Evolutionary conservation across 2,113 vertebrate genomes (phyloP).

Genomic region (Lepus americanus): DNA sequence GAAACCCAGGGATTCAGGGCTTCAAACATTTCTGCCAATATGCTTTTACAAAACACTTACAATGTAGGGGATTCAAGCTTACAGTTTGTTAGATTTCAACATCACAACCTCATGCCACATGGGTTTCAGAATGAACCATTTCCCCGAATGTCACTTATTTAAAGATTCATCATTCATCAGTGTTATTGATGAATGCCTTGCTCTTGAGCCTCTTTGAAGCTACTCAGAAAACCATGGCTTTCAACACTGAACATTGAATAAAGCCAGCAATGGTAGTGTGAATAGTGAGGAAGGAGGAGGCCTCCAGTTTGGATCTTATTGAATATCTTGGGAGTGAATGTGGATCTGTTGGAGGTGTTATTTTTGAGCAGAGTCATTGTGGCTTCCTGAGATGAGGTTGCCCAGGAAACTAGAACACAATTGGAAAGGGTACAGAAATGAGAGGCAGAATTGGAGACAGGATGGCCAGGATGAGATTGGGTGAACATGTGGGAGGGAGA

Average conservation of each 20-base stretch:
- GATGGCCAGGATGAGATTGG: neutral
- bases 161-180: neutral
- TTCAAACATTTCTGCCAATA: neutral
- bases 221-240: neutral
- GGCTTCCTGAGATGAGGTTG: constrained; percentile 46
- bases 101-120: neutral
- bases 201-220: neutral
- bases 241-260: neutral
- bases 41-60: neutral
- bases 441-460: neutral
- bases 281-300: neutral
- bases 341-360: neutral
- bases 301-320: neutral
- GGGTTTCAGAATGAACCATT: neutral
- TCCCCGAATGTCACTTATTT: neutral
- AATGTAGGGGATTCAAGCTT: neutral
- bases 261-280: neutral
- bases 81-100: neutral
- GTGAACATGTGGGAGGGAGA: neutral
- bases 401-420: constrained; percentile 62
- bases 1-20: neutral
- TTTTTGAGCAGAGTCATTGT: constrained; percentile 48
- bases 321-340: neutral
- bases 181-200: neutral
- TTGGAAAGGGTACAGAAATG: constrained; percentile 35